phyloP scores from a whole-genome alignment of 2,888 invertebrate species.

The Oligia strigilis region DNA sequence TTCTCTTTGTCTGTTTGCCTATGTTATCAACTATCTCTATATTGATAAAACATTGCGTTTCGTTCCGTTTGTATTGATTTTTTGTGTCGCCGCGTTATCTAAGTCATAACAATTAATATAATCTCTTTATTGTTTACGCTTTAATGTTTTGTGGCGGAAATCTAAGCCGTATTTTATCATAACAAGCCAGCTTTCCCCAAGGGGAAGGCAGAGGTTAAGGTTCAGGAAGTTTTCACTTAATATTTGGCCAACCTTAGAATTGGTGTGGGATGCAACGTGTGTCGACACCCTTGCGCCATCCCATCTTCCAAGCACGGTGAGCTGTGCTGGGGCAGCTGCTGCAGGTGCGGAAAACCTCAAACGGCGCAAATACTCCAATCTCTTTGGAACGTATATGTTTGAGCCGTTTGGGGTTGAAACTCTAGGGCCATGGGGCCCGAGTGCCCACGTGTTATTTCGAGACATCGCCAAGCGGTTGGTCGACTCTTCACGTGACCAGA shows the following conservation, averaged over 20 bases:
- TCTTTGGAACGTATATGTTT: no score
- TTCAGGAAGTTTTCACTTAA: neutral
- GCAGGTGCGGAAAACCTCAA: no score
- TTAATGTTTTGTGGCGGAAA: conserved; percentile 10
- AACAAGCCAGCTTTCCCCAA: neutral
- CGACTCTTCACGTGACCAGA: no score
- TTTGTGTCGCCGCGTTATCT: conserved; percentile 62
- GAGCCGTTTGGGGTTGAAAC: no score
- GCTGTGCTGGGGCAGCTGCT: no score
- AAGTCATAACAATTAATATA: conserved; percentile 48
- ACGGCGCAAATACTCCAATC: no score
- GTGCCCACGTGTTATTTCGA: no score
- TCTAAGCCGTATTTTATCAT: neutral
- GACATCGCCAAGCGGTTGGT: no score
- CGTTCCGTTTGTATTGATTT: conserved; percentile 53
- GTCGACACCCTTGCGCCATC: no score
- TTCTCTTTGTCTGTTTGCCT: conserved; percentile 26
- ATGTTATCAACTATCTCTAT: conserved; percentile 48
- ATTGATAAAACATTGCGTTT: conserved; percentile 56
- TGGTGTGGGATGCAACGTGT: no score
- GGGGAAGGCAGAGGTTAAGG: neutral
- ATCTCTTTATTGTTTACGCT: conserved; percentile 43
- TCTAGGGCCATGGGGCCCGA: no score
- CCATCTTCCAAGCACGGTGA: no score
- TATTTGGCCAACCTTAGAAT: neutral